phyloP scores from a whole-genome alignment of 2,797 vertebrate genomes.

The Mycteria americana region DNA sequence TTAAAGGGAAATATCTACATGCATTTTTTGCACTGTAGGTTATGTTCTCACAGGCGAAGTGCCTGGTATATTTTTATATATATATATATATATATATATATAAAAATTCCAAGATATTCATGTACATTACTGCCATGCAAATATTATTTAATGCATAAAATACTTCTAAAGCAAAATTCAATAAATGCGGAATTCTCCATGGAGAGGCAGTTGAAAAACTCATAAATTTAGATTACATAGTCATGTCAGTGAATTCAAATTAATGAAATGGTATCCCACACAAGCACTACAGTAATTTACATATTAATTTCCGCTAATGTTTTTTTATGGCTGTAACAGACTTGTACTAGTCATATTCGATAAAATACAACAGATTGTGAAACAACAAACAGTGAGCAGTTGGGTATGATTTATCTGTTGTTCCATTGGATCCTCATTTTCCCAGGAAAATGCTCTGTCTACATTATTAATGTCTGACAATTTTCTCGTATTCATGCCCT shows the following conservation, averaged over 20 bases:
- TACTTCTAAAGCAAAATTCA: slow-evolving; percentile 69
- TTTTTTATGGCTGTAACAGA: slow-evolving; percentile 77
- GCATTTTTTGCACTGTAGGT: background rate
- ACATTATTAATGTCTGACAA: slow-evolving; percentile 66
- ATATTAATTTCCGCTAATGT: slow-evolving; percentile 81
- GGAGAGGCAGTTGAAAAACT: slow-evolving; percentile 71
- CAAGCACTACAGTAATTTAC: slow-evolving; percentile 76
- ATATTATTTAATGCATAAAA: slow-evolving; percentile 48
- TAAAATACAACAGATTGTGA: slow-evolving; percentile 67
- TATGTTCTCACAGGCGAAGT: background rate
- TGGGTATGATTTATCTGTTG: slow-evolving; percentile 71
- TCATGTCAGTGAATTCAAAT: slow-evolving; percentile 81
- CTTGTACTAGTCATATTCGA: slow-evolving; percentile 76
- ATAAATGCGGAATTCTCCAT: slow-evolving; percentile 75
- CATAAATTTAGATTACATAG: slow-evolving; percentile 81
- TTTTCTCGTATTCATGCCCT: slow-evolving; percentile 63
- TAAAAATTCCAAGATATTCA: background rate
- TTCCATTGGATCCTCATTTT: slow-evolving; percentile 55
- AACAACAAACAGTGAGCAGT: slow-evolving; percentile 66
- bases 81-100: background rate
- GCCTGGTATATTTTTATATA: background rate
- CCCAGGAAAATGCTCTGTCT: slow-evolving; percentile 58
- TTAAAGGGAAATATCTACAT: background rate
- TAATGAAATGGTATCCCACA: slow-evolving; percentile 78
- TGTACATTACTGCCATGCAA: background rate